Conservation (phyloP, 2,888 invertebrate species). For the Scaeva pyrastri region DNA sequence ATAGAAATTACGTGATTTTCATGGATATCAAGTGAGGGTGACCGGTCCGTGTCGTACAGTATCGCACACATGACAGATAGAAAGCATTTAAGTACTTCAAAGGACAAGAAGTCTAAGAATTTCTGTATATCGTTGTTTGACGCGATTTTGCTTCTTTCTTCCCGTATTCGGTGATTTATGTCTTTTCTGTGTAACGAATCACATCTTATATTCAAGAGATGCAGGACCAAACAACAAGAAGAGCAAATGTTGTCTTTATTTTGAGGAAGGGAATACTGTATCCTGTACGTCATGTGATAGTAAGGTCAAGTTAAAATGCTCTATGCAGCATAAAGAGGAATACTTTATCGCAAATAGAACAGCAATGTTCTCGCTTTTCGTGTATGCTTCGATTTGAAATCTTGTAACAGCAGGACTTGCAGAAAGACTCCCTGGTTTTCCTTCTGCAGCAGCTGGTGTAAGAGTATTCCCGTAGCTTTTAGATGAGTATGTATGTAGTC, state of each 20-base stretch:
- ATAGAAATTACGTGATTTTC: slow-evolving; percentile 76
- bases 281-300: slow-evolving; percentile 12
- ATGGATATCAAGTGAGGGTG: slow-evolving; percentile 64
- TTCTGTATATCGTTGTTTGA: slow-evolving; percentile 53
- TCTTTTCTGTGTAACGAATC: slow-evolving; percentile 70
- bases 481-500: slow-evolving; percentile 52
- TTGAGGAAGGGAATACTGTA: slow-evolving; percentile 44
- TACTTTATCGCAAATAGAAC: slow-evolving; percentile 68
- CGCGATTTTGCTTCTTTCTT: slow-evolving; percentile 42
- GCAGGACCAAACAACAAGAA: slow-evolving; percentile 51
- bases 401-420: slow-evolving; percentile 42
- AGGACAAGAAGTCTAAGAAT: slow-evolving; percentile 47
- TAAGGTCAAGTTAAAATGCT: slow-evolving; percentile 61
- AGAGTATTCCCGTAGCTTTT: slow-evolving; percentile 61
- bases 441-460: slow-evolving; percentile 55
- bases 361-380: slow-evolving; percentile 42
- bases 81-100: slow-evolving; percentile 73
- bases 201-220: slow-evolving; percentile 57
- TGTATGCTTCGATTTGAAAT: slow-evolving; percentile 51
- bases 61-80: slow-evolving; percentile 56
- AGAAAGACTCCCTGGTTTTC: slow-evolving; percentile 25
- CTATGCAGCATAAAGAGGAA: slow-evolving; percentile 57
- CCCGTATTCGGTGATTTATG: slow-evolving; percentile 66
- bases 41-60: slow-evolving; percentile 27
- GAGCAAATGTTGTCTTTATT: slow-evolving; percentile 73